Evolutionary conservation across 2,797 vertebrate species (phyloP).

Genomic region (Eleutherodactylus coqui): DNA sequence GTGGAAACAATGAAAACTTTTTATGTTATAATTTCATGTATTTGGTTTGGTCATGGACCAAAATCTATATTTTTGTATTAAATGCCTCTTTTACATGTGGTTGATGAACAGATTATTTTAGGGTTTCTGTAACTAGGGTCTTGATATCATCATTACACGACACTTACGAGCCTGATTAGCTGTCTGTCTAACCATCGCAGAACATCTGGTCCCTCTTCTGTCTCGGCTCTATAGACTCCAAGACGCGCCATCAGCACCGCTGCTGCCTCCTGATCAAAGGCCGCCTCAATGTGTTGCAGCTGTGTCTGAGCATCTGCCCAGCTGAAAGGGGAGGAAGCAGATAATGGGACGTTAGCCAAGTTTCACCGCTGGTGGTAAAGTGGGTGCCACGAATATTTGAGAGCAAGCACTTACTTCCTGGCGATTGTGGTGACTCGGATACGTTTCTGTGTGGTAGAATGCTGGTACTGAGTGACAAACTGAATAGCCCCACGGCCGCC

Average conservation of each 20-base stretch:
- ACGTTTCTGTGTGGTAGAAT: slow-evolving; percentile 90
- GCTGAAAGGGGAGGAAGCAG: slow-evolving; percentile 69
- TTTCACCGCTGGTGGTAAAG: not conserved
- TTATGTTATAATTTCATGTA: not conserved
- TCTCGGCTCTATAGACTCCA: slow-evolving; percentile 92
- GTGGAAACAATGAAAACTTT: too few relatives aligned
- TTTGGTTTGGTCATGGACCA: not conserved
- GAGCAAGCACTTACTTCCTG: slow-evolving; percentile 86
- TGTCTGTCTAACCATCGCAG: slow-evolving; percentile 96
- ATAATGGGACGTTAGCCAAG: not conserved
- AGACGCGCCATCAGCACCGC: slow-evolving; percentile 95
- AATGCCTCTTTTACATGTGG: not conserved
- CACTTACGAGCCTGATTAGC: slow-evolving; percentile 92
- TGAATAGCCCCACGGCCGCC: slow-evolving; percentile 93
- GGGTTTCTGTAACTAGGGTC: too few relatives aligned
- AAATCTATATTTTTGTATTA: too few relatives aligned
- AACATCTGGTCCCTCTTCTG: slow-evolving; percentile 95
- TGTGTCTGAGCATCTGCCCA: slow-evolving; percentile 98
- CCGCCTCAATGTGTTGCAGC: slow-evolving; percentile 94
- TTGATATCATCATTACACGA: not conserved
- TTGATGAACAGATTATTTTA: not conserved
- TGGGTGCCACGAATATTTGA: not conserved
- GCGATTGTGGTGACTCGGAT: slow-evolving; percentile 93
- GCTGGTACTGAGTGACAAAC: slow-evolving; percentile 96
- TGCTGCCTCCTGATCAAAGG: slow-evolving; percentile 95